Percentiles rank a stretch among this genome's conserved stretches.
Evolutionary conservation across 2,113 vertebrate species (phyloP).

Genomic region (Indicator indicator): DNA sequence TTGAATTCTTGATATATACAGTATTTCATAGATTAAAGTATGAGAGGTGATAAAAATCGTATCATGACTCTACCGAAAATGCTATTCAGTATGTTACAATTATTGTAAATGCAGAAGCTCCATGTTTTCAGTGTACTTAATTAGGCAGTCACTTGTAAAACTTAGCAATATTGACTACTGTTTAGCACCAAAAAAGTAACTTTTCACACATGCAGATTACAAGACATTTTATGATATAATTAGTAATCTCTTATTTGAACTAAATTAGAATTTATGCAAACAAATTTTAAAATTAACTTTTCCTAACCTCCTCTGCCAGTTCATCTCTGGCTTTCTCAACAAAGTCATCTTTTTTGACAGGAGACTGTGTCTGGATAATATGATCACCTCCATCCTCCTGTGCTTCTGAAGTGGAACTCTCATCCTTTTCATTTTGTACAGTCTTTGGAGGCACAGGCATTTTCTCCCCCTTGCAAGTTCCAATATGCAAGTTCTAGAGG

Average conservation of each 20-base stretch:
- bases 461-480: neutral
- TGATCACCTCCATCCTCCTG: neutral
- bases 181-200: neutral
- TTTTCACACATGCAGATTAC: rapidly evolving
- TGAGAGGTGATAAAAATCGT: neutral
- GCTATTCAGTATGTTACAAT: neutral
- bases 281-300: neutral
- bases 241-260: neutral
- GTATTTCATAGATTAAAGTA: neutral
- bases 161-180: rapidly evolving
- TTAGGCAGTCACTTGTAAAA: neutral
- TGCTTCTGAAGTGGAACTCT: neutral
- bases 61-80: neutral
- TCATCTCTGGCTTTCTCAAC: slow-evolving; percentile 59
- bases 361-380: neutral
- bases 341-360: neutral
- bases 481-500: neutral
- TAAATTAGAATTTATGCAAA: neutral
- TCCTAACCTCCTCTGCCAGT: slow-evolving; percentile 75
- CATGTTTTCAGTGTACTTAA: neutral
- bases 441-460: neutral
- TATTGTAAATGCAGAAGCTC: neutral
- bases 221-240: neutral
- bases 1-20: neutral
- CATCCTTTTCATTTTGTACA: neutral